phyloP scores from a whole-genome alignment of 2,888 invertebrate species.

The Cheilosia soror region DNA sequence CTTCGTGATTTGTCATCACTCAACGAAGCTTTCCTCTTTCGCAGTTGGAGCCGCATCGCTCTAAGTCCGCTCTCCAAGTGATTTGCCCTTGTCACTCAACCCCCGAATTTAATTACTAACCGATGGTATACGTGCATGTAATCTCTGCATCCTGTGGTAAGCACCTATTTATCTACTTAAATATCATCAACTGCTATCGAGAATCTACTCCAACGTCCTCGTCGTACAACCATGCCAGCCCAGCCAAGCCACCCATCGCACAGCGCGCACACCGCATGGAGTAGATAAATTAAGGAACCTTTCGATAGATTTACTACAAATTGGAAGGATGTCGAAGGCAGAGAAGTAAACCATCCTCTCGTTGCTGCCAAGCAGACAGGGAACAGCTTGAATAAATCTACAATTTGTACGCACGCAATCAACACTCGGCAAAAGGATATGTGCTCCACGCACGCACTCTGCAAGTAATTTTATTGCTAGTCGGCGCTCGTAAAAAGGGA shows the following conservation, averaged over 20 bases:
- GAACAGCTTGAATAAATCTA: slow-evolving; percentile 74
- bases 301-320: slow-evolving; percentile 75
- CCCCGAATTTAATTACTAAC: slow-evolving; percentile 43
- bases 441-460: slow-evolving; percentile 64
- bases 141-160: slow-evolving; percentile 70
- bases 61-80: neutral
- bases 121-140: slow-evolving; percentile 42
- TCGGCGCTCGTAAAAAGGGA: slow-evolving; percentile 67
- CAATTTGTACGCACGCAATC: slow-evolving; percentile 75
- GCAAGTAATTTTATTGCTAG: slow-evolving; percentile 65
- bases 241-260: neutral
- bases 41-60: neutral
- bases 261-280: slow-evolving; percentile 13
- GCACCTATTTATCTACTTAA: slow-evolving; percentile 70
- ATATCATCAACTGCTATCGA: slow-evolving; percentile 49
- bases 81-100: slow-evolving; percentile 1
- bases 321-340: slow-evolving; percentile 68
- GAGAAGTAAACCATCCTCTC: slow-evolving; percentile 22
- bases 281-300: slow-evolving; percentile 69
- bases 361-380: slow-evolving; percentile 11
- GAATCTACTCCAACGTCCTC: slow-evolving; percentile 12
- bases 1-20: too few species aligned
- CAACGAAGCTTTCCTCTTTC: too few species aligned
- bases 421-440: slow-evolving; percentile 74
- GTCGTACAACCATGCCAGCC: slow-evolving; percentile 15